phyloP scores from a whole-genome alignment of 2,113 vertebrate genomes.

The Malurus alboscapulatus region DNA sequence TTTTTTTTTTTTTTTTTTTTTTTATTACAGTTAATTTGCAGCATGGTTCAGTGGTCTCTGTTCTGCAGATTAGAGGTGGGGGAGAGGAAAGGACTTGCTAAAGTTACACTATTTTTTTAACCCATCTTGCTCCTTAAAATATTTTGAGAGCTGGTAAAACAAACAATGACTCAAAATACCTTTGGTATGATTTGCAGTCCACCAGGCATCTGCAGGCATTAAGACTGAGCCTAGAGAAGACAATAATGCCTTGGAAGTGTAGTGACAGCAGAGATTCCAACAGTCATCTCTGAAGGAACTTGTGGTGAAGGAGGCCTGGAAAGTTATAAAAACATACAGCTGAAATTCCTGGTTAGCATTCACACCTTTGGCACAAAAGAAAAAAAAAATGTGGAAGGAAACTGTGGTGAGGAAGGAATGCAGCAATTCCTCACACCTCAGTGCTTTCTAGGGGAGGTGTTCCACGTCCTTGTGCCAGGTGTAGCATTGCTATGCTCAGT shows the following conservation, averaged over 20 bases:
- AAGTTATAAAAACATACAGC: background rate
- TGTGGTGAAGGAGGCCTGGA: background rate
- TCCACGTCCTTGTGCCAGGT: background rate
- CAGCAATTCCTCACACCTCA: background rate
- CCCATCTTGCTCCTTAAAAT: conserved; percentile 16
- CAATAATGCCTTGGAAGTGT: background rate
- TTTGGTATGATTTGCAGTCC: background rate
- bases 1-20: background rate
- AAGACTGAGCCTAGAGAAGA: background rate
- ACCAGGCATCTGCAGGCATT: background rate
- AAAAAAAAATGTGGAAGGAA: background rate
- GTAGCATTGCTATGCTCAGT: background rate
- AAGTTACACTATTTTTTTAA: conserved; percentile 19
- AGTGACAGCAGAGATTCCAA: background rate
- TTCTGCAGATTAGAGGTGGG: background rate
- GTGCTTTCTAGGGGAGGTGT: background rate
- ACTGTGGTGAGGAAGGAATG: conserved; percentile 4
- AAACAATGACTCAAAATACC: conserved; percentile 22
- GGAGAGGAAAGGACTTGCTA: background rate
- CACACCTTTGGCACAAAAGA: background rate
- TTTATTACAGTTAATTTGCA: background rate
- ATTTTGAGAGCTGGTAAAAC: conserved; percentile 9
- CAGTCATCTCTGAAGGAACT: background rate
- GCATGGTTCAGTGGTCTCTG: background rate
- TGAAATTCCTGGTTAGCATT: background rate